Percentiles rank a stretch among this genome's conserved stretches.
phyloP scores from a whole-genome alignment of 1,140 invertebrate species.

The Ladona fulva region DNA sequence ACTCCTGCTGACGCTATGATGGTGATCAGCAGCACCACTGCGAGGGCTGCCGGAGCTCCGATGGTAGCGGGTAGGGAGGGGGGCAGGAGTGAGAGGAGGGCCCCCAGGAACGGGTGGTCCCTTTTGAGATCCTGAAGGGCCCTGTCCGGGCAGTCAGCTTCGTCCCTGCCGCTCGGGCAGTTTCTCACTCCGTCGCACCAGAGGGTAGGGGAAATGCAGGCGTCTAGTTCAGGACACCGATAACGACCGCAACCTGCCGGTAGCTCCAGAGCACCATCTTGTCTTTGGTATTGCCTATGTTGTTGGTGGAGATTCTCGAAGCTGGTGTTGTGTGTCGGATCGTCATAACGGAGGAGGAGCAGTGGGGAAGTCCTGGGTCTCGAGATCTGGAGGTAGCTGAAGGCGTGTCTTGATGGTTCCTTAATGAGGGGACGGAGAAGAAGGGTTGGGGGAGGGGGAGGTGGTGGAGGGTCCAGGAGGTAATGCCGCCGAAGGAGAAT shows the following conservation, averaged over 20 bases:
- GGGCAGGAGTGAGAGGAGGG: constrained; percentile 53
- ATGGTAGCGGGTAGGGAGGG: constrained; percentile 53
- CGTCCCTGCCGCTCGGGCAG: constrained; percentile 65
- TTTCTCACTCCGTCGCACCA: constrained; percentile 64
- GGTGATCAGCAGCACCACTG: constrained; percentile 22
- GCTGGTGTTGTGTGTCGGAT: background rate
- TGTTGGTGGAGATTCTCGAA: background rate
- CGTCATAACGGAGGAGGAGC: background rate
- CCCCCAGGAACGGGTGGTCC: constrained; percentile 61
- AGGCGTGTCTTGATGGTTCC: background rate
- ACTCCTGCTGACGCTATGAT: constrained; percentile 32
- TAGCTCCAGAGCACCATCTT: constrained; percentile 22
- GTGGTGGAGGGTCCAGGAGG: constrained; percentile 28
- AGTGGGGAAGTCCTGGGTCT: background rate
- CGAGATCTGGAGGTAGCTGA: background rate
- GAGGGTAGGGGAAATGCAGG: constrained; percentile 58
- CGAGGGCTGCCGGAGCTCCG: constrained; percentile 43
- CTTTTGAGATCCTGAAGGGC: background rate
- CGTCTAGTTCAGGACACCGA: constrained; percentile 59
- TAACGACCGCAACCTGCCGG: constrained; percentile 22
- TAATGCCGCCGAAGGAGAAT: constrained; percentile 40
- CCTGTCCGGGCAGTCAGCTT: constrained; percentile 40
- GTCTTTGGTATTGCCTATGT: background rate
- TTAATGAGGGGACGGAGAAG: background rate
- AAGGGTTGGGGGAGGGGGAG: background rate